Percentiles rank a stretch among this genome's conserved stretches.
These are phyloP conservation scores for Poeciliopsis occidentalis DNA, from an alignment of 2,113 vertebrate species.

Conservation along the genomic window DNA sequence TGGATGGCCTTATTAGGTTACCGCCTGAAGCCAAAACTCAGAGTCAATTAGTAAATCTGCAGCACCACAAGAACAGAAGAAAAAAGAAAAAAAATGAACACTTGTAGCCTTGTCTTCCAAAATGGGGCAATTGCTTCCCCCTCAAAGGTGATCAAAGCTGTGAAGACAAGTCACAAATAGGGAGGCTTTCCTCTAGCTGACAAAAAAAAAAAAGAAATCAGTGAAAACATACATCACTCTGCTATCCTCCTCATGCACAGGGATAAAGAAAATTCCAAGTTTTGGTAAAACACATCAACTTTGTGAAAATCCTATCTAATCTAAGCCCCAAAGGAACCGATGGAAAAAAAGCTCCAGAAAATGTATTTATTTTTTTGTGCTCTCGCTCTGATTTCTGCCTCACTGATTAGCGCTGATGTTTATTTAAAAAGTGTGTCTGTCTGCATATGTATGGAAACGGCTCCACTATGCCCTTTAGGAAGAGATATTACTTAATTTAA, in stretches of 20 bases:
- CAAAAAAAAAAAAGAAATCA: neutral
- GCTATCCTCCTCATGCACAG: conserved; percentile 21
- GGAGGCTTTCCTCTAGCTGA: conserved; percentile 3
- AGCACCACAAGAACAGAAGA: conserved; percentile 59
- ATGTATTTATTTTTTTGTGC: conserved; percentile 55
- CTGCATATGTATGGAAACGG: conserved; percentile 69
- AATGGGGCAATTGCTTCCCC: conserved; percentile 68
- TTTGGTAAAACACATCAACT: conserved; percentile 55
- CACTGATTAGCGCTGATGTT: conserved; percentile 76
- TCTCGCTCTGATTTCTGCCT: conserved; percentile 68
- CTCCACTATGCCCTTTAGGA: conserved; percentile 79
- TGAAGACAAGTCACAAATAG: conserved; percentile 27
- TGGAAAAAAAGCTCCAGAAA: conserved; percentile 55
- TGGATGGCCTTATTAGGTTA: conserved; percentile 84
- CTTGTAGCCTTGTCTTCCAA: conserved; percentile 65
- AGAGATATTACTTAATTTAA: conserved; percentile 82
- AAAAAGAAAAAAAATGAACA: conserved; percentile 48
- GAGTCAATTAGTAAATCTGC: conserved; percentile 82
- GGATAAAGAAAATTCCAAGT: conserved; percentile 46
- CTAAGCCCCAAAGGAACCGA: conserved; percentile 58
- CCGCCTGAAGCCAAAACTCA: conserved; percentile 77
- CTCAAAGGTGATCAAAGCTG: conserved; percentile 66
- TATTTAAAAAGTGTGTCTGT: conserved; percentile 73
- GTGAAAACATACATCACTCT: conserved; percentile 1
- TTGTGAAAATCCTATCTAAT: conserved; percentile 72